Base-by-base conservation (phyloP, 2,797 vertebrate species). In the Poecilia velifera region DNA sequence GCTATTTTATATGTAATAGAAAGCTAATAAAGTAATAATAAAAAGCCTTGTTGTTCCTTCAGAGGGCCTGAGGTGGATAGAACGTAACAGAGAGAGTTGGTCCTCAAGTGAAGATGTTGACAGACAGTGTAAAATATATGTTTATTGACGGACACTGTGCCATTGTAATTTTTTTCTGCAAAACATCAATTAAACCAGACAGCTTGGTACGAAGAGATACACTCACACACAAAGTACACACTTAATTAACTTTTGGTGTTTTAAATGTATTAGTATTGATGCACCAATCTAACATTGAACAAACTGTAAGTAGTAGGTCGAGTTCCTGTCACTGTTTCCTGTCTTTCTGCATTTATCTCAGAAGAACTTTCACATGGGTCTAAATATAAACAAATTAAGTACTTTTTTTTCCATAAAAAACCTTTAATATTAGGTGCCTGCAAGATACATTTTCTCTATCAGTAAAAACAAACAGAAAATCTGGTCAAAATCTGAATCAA, bases 181-280 rank as follows among this genome's bases (percentile, higher is more conserved):
- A 93, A 93, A 93, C 90, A 87, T 73, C 83, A 91, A 93, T 94
- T 92, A 91, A 83, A 90, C 73, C 25, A 80, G 85, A 78, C 83
- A 83, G 78, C 82, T 83, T 85, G 49, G 85, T 82, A 84, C 73
- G 76, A 76, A 73, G 74, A 88, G 79, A 77, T 74, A 83, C 28
- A 62, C 79, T 80, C 76, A 72, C 55, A 81, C 85, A 76, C 76
- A 84, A 83, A 84, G 76, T 39, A 6, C 16, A 22, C 1, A 82
- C 1, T 0, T 46, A 51, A 36, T 18, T 36, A 36, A 66, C 14
- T 22, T 64, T 39, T 22, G 20, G 34, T 39, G 34, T 66, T 66
- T 22, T 12, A 39, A 22, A 39, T 66, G 64, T 34, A 34, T 34
- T 18, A 34, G 18, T 36, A 18, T 34, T 34, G 10, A 22, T 66